Evolutionary conservation across 53 echinoderm and acorn worm genomes (phyloP).

Genomic region (Holothuria leucospilota): DNA sequence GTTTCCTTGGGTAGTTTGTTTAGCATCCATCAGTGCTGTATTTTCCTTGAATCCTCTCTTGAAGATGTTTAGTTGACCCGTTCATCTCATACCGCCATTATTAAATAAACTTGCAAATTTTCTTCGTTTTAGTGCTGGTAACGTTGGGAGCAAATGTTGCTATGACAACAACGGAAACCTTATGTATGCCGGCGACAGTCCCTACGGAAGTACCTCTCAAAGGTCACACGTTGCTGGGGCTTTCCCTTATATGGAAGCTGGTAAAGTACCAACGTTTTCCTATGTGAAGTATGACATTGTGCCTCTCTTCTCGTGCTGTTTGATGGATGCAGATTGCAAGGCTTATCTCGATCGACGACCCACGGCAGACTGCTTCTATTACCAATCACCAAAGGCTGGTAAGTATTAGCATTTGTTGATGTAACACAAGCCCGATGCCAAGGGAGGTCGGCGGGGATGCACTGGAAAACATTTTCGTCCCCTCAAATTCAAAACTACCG

Average conservation of each 20-base stretch:
- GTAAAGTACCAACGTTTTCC: slow-evolving; percentile 42
- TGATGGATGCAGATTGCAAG: slow-evolving; percentile 39
- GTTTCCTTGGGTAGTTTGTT: no score
- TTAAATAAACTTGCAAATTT: no score
- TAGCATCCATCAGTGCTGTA: no score
- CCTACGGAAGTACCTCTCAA: slow-evolving; percentile 53
- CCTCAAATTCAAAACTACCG: no score
- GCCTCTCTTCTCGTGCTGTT: slow-evolving; percentile 46
- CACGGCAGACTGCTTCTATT: slow-evolving; percentile 52
- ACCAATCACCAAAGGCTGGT: slow-evolving; percentile 42
- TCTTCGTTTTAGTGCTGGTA: neutral
- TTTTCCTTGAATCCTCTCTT: no score
- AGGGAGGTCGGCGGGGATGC: no score
- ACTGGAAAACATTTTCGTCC: no score
- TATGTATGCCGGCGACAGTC: slow-evolving; percentile 69
- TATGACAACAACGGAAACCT: slow-evolving; percentile 62
- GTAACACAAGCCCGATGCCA: no score
- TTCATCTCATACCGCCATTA: no score
- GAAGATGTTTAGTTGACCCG: no score
- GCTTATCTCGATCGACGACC: slow-evolving; percentile 41
- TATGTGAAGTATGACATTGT: slow-evolving; percentile 40
- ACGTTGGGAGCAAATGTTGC: slow-evolving; percentile 70
- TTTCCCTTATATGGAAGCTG: slow-evolving; percentile 41
- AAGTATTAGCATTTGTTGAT: neutral
- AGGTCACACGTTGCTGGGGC: slow-evolving; percentile 51